Evolutionary conservation across 2,888 invertebrate genomes (phyloP).

Genomic region (Caenorhabditis macrosperma): DNA sequence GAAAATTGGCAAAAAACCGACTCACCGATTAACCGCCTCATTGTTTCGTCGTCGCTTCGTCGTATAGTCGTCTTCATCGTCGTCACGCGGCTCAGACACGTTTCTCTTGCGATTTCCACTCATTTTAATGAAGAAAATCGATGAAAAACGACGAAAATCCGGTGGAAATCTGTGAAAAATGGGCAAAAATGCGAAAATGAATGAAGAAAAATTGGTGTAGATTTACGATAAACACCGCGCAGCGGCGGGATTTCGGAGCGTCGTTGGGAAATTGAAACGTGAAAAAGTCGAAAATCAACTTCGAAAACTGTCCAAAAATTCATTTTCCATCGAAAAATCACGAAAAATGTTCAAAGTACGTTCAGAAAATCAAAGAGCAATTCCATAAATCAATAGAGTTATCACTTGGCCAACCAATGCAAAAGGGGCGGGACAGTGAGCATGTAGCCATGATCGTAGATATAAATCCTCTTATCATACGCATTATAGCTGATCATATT

Average conservation of each 20-base stretch:
- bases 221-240: constrained; percentile 35
- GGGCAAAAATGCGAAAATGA: not conserved
- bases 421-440: constrained; percentile 79
- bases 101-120: constrained; percentile 49
- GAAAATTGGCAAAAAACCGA: not conserved
- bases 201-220: no score
- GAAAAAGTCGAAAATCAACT: no score
- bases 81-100: constrained; percentile 33
- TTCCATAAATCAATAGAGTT: no score
- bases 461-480: constrained; percentile 79
- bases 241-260: constrained; percentile 19
- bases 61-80: constrained; percentile 70
- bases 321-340: not conserved
- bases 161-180: constrained; percentile 24
- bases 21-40: constrained; percentile 77
- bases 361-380: no score
- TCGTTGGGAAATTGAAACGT: constrained; percentile 22
- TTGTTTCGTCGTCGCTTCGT: constrained; percentile 78
- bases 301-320: no score
- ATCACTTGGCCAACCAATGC: constrained; percentile 77
- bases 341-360: no score
- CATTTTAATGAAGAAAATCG: constrained; percentile 25
- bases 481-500: constrained; percentile 80
- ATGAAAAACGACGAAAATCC: constrained; percentile 8
- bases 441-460: constrained; percentile 80